Evolutionary conservation across 2,113 vertebrate genomes (phyloP).

Genomic region (Phaethornis superciliosus): DNA sequence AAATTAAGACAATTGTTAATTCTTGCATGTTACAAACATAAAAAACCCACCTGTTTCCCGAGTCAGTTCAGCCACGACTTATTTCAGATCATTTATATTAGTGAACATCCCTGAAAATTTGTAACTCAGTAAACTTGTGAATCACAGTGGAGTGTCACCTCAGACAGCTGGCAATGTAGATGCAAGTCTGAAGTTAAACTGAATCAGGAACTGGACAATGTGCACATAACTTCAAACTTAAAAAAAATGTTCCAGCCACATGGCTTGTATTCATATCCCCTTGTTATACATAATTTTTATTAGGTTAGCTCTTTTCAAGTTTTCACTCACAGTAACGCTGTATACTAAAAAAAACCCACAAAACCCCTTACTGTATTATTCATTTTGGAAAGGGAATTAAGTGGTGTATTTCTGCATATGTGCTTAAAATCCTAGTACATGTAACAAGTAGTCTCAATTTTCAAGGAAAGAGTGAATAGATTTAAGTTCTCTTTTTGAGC

Average conservation of each 20-base stretch:
- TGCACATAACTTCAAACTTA: slow-evolving; percentile 46
- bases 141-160: slow-evolving; percentile 78
- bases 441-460: slow-evolving; percentile 45
- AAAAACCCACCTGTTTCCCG: slow-evolving; percentile 71
- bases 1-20: slow-evolving; percentile 70
- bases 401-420: slow-evolving; percentile 25
- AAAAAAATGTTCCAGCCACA: slow-evolving; percentile 13
- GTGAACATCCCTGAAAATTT: slow-evolving; percentile 68
- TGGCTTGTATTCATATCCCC: slow-evolving; percentile 50
- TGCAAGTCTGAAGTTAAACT: slow-evolving; percentile 49
- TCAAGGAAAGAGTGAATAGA: not conserved
- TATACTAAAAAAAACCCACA: not conserved
- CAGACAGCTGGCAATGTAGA: slow-evolving; percentile 64
- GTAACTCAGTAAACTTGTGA: slow-evolving; percentile 74
- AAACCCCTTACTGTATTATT: not conserved
- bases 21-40: slow-evolving; percentile 62
- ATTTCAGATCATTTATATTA: slow-evolving; percentile 42
- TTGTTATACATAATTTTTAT: slow-evolving; percentile 8
- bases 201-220: slow-evolving; percentile 47
- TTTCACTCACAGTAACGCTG: slow-evolving; percentile 32
- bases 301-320: slow-evolving; percentile 23
- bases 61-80: slow-evolving; percentile 65
- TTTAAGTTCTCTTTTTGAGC: slow-evolving; percentile 9
- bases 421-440: slow-evolving; percentile 42
- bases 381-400: slow-evolving; percentile 12